Conservation (phyloP, 1,140 invertebrate genomes). For the Dolichoris vasculosae region DNA sequence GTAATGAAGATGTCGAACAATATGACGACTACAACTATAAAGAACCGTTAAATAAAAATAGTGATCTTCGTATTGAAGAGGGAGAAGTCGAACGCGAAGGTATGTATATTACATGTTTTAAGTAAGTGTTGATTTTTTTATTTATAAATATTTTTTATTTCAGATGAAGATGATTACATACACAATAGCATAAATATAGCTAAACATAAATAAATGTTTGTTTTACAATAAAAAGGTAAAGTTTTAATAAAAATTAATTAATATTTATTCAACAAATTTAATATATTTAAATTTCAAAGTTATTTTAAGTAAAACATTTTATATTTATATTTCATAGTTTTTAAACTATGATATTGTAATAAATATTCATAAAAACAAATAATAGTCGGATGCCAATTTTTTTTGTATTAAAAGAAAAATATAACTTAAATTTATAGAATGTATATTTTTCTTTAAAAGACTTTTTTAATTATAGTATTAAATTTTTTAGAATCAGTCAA, state of each 20-base stretch:
- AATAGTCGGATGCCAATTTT: too few relatives aligned
- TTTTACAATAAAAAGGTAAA: background rate
- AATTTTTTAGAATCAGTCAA: too few relatives aligned
- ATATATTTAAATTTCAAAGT: too few relatives aligned
- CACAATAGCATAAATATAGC: slow-evolving; percentile 64
- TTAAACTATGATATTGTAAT: too few relatives aligned
- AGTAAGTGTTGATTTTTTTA: background rate
- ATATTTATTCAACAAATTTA: too few relatives aligned
- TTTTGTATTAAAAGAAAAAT: too few relatives aligned
- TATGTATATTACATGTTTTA: slow-evolving; percentile 49
- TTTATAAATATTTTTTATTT: slow-evolving; percentile 31
- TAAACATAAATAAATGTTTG: slow-evolving; percentile 61
- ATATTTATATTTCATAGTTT: too few relatives aligned
- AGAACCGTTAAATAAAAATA: slow-evolving; percentile 67
- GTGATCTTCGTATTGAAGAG: slow-evolving; percentile 65
- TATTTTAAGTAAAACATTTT: too few relatives aligned
- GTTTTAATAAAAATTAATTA: background rate
- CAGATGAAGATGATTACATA: slow-evolving; percentile 69
- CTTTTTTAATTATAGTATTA: too few relatives aligned
- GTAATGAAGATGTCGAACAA: slow-evolving; percentile 66
- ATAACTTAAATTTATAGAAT: too few relatives aligned
- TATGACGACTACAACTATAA: slow-evolving; percentile 69
- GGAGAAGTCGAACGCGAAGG: slow-evolving; percentile 71
- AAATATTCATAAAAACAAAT: too few relatives aligned
- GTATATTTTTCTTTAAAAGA: too few relatives aligned